Conservation (phyloP, 2,797 vertebrate genomes). For the Sebastes itinus region DNA sequence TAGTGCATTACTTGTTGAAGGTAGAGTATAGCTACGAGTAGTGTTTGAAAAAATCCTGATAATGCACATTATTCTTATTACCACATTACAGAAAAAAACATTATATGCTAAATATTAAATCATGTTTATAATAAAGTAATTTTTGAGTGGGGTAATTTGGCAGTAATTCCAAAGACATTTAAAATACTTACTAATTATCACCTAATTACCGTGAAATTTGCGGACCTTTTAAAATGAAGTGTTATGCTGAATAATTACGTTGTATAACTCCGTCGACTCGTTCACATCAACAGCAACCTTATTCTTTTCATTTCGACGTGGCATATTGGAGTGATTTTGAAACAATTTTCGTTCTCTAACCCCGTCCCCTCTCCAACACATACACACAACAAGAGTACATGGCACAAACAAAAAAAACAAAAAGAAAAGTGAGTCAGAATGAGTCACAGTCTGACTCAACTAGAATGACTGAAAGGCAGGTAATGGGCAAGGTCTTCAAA, state of each 20-base stretch:
- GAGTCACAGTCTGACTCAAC: constrained; percentile 48
- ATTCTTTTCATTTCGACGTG: not conserved
- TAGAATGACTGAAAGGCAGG: constrained; percentile 47
- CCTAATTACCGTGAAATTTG: no score
- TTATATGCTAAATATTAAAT: no score
- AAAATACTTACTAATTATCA: no score
- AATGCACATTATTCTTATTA: no score
- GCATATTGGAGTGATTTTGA: not conserved
- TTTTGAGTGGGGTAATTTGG: no score
- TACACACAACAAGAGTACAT: not conserved
- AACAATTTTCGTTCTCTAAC: not conserved
- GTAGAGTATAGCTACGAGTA: no score
- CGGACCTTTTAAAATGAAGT: no score
- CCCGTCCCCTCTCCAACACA: not conserved
- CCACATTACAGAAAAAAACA: no score
- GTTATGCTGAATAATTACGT: not conserved
- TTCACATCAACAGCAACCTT: not conserved
- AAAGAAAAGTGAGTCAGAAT: constrained; percentile 54
- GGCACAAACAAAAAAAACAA: not conserved
- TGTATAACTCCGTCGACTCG: not conserved
- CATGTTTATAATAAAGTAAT: no score
- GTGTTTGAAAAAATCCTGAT: no score
- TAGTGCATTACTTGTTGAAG: no score
- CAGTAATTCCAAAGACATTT: no score
- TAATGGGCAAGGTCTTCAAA: constrained; percentile 49